Conservation (phyloP, 2,113 vertebrate species). For the Tonatia bakeri region DNA sequence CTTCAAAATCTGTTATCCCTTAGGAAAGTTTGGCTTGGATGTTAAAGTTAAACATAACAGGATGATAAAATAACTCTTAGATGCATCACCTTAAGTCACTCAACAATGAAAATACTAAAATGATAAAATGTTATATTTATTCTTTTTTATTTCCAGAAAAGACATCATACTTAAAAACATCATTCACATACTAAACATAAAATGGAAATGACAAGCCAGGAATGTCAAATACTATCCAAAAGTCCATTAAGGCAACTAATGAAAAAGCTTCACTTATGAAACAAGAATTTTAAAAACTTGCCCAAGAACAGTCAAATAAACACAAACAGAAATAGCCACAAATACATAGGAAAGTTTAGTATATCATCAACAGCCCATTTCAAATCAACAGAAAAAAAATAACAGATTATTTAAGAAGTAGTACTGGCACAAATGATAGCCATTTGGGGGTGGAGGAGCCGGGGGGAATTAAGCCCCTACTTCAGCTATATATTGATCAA, state of each 20-base stretch:
- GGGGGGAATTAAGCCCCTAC: background rate
- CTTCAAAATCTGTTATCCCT: background rate
- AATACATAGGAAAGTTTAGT: background rate
- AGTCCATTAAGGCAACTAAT: background rate
- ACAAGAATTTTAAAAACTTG: background rate
- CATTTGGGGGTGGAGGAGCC: background rate
- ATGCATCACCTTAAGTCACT: background rate
- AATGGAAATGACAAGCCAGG: background rate
- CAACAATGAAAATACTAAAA: background rate
- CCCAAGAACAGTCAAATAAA: background rate
- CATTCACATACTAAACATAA: constrained; percentile 15
- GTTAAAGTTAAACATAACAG: background rate
- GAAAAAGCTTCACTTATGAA: background rate
- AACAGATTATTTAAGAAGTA: background rate
- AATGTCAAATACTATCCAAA: constrained; percentile 1
- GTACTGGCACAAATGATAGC: background rate
- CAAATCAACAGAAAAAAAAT: background rate
- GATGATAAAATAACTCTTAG: background rate
- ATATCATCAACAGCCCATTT: background rate
- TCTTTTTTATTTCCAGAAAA: background rate
- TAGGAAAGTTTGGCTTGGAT: background rate
- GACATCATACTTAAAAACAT: background rate
- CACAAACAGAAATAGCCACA: background rate
- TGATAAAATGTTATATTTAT: background rate
- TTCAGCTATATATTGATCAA: background rate